Percentiles rank a stretch among this genome's conserved stretches.
Conservation (phyloP, 2,797 vertebrate species). For the Nannoperca australis region DNA sequence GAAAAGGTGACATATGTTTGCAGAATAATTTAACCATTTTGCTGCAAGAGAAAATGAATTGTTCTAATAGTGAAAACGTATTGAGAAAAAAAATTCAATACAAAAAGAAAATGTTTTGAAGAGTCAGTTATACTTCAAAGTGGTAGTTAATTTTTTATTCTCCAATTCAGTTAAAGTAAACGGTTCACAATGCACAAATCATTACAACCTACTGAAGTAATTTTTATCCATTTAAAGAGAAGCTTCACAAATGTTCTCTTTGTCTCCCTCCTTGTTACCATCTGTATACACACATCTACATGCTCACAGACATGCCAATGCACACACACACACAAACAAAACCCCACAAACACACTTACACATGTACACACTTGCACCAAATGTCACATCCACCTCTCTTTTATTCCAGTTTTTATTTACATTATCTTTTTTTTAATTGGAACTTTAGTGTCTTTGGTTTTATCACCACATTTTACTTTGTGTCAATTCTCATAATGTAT, state of each 20-base stretch:
- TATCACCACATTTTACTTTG: not conserved
- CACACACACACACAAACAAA: no score
- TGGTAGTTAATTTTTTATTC: not conserved
- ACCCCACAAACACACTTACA: not conserved
- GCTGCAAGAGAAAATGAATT: slow-evolving; percentile 13
- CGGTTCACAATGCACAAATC: no score
- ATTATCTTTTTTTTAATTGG: not conserved
- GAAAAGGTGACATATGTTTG: slow-evolving; percentile 40
- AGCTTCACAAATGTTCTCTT: no score
- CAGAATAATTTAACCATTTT: slow-evolving; percentile 28
- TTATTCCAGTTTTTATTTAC: not conserved
- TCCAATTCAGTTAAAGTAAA: not conserved
- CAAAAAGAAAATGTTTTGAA: slow-evolving; percentile 6
- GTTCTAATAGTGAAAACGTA: slow-evolving; percentile 30
- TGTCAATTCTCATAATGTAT: not conserved
- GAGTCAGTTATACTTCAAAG: slow-evolving; percentile 5
- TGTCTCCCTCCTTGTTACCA: not conserved
- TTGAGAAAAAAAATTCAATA: no score
- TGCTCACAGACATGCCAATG: no score
- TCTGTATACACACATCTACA: not conserved
- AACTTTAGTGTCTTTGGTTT: not conserved
- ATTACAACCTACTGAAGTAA: not conserved
- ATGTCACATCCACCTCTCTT: not conserved
- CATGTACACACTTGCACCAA: not conserved
- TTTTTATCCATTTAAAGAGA: not conserved